Evolutionary conservation across 2,113 vertebrate species (phyloP).

Genomic region (Mormyrus lacerda): DNA sequence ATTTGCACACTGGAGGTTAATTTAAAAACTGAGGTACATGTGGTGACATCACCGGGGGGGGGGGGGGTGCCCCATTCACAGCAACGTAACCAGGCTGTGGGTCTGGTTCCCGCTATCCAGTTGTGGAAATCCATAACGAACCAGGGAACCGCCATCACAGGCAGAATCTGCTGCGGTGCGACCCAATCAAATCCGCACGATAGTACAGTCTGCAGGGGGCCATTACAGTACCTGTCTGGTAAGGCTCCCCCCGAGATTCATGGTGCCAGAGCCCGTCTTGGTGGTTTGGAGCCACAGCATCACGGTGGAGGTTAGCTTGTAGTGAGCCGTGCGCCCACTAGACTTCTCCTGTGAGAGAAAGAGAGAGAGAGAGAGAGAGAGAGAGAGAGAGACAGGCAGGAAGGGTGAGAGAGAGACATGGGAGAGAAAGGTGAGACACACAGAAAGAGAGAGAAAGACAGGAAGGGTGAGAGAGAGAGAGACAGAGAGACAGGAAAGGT

Average conservation of each 20-base stretch:
- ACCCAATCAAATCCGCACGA: neutral
- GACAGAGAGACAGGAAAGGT: too few species aligned
- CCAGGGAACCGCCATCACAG: neutral
- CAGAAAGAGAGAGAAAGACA: neutral
- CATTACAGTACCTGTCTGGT: slow-evolving; percentile 84
- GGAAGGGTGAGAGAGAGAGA: neutral
- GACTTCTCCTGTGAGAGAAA: slow-evolving; percentile 78
- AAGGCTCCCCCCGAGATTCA: slow-evolving; percentile 97
- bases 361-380: neutral
- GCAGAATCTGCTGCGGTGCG: neutral
- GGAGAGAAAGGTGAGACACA: neutral
- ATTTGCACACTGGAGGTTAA: neutral
- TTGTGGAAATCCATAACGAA: neutral
- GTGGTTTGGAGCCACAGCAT: slow-evolving; percentile 99
- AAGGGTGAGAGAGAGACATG: neutral
- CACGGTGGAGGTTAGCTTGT: slow-evolving; percentile 98
- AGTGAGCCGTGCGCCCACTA: slow-evolving; percentile 95
- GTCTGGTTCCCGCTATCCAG: neutral
- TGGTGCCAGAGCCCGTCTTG: slow-evolving; percentile 91
- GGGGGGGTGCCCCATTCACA: neutral
- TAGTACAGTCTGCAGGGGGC: neutral
- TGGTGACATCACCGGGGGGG: neutral
- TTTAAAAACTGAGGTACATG: neutral
- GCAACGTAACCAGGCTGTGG: neutral
- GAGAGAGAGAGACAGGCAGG: neutral